phyloP scores from a whole-genome alignment of 2,888 invertebrate species.

The Ligdia adustata region DNA sequence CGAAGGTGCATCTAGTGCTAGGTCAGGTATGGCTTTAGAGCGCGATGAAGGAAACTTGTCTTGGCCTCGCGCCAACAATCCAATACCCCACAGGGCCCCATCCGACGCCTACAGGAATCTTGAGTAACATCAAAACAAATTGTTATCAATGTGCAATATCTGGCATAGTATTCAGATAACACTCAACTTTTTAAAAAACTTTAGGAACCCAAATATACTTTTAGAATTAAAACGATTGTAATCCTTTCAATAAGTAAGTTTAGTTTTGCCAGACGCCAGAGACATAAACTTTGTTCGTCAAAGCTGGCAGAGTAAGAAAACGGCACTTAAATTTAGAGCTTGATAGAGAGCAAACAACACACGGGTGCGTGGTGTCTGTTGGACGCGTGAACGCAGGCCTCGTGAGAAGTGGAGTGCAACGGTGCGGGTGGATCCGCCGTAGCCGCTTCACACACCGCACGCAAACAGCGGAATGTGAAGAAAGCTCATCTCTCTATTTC shows the following conservation, averaged over 20 bases:
- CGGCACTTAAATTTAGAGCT: constrained; percentile 4
- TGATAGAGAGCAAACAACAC: background rate
- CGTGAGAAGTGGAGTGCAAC: constrained; percentile 75
- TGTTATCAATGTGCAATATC: no score
- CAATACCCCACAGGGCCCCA: constrained; percentile 57
- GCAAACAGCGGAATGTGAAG: constrained; percentile 73
- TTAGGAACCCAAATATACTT: no score
- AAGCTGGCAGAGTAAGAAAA: no score
- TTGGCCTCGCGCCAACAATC: constrained; percentile 60
- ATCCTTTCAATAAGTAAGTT: no score
- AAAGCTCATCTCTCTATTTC: constrained; percentile 57
- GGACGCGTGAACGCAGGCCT: constrained; percentile 55
- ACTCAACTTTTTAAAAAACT: no score
- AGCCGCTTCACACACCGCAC: constrained; percentile 50
- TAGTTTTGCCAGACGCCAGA: no score
- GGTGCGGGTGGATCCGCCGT: constrained; percentile 44
- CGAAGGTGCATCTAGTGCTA: constrained; percentile 67
- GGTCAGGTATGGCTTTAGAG: constrained; percentile 69
- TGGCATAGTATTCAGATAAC: no score
- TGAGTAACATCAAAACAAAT: no score
- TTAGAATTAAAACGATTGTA: no score
- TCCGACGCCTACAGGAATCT: background rate
- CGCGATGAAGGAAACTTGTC: constrained; percentile 23
- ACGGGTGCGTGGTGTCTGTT: constrained; percentile 42
- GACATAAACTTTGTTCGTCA: no score